Base-by-base conservation (phyloP, 2,888 invertebrate species). In the Dryobota labecula region DNA sequence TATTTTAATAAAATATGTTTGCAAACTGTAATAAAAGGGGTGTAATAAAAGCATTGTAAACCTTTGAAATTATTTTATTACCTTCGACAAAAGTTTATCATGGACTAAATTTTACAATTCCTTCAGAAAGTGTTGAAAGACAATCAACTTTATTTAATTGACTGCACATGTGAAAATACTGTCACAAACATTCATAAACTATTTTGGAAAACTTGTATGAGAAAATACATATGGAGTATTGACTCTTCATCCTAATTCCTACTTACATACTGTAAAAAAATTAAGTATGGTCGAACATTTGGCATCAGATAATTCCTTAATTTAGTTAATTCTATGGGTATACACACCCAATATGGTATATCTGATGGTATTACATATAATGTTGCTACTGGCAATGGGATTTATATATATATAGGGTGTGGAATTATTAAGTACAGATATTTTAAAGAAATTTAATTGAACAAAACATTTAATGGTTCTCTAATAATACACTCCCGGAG, bases 41-140 rank as follows among this genome's bases (percentile, higher is more conserved):
- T 61, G 20, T 60, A 77, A 82, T 78, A 72, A 78, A 77, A 82
- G 47, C 30, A 41, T 57, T 62, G 53, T 49, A 72, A 84, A 75
- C 77, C 69, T 67, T 84, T 68, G 69, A 66, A 77, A 73, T 76
- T 61, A 62, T 82, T 84, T 82, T 75, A 76, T 81, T 84, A 72
- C 45, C 18, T 63, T 73, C 57, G 82, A 80, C 76, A 82, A 53
- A 47, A 13, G 27, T 70, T 70, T 33, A 43, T 66, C 20, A 56
- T 71, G 69, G 65, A 73, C 63, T 73, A 79, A 63, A 69, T 61
- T 67, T 75, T 68, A 75, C 58, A 74, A 71, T 64, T 69, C n/a
- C 43, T 63, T 27, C 51, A 30, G 43, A 65, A 38, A 69, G 4
- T 45, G 30, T 66, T 68, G 57, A 36, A 15, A 57, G 36, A 70